Evolutionary conservation across 2,888 invertebrate species (phyloP).

Genomic region (Tanypteryx hageni): DNA sequence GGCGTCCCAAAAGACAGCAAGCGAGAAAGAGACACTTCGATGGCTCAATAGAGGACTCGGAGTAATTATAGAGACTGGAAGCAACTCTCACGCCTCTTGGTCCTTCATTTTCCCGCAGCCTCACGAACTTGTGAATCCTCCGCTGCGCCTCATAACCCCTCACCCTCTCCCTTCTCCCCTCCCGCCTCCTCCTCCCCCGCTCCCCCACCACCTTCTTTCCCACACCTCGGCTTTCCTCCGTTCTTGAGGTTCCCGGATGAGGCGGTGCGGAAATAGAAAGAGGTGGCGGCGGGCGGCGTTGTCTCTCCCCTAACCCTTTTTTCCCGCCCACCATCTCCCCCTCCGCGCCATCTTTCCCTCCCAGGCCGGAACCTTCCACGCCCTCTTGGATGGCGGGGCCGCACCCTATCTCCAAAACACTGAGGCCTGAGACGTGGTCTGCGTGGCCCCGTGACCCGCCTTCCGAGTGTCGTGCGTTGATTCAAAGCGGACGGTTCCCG

Average conservation of each 20-base stretch:
- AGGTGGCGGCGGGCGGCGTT: not conserved
- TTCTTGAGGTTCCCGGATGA: not conserved
- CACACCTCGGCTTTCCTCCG: constrained; percentile 8
- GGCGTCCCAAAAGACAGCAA: no score
- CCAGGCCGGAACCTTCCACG: no score
- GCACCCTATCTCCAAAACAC: not conserved
- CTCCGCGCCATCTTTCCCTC: not conserved
- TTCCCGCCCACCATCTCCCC: not conserved
- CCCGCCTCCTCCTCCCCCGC: not conserved
- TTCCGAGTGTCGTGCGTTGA: not conserved
- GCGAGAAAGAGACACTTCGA: not conserved
- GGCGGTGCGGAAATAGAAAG: constrained; percentile 19
- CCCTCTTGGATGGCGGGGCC: not conserved
- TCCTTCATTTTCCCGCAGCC: no score
- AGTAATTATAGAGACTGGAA: constrained; percentile 26
- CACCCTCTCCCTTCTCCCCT: not conserved
- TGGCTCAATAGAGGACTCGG: not conserved
- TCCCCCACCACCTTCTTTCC: not conserved
- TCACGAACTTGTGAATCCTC: no score
- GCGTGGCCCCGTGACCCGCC: not conserved
- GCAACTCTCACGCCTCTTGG: not conserved
- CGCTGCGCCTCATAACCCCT: no score
- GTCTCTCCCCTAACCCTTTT: not conserved
- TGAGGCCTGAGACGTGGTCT: not conserved
- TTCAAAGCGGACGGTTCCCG: not conserved